Evolutionary conservation across 1,140 invertebrate species (phyloP), one percentile per base, ranked within the genome.

Genomic region (Tribolium castaneum): DNA sequence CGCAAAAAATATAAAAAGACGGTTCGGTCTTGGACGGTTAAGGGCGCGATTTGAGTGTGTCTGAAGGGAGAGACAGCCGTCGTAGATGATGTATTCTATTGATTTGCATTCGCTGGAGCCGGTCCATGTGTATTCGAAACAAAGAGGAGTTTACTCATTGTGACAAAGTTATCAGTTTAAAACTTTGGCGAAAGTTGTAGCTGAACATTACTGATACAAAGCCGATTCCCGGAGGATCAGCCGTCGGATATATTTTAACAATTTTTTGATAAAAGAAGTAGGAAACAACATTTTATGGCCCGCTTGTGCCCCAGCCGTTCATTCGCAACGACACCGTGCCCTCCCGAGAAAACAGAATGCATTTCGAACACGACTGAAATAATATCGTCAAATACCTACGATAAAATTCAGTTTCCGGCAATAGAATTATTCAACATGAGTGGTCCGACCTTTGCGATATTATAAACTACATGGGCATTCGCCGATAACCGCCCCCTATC

Each of bases 211-310:
- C 16, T 30, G 25, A 66, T 66, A 66, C 59, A 66, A 66, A 66
- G 59, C 59, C 25, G 12, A 35, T 66, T 30, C 30, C 59, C 30
- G 10, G 59, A 25, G 59, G 59, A 35, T 12, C 6, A 13, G 6
- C 22, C 30, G 59, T 66, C 59, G 59, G 30, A 35, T 66, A 35
- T 66, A 66, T 66, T 66, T 66, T 35, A 12, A 14, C 59, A 66
- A 66, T 66, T 66, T 54, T 66, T 66, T 66, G 59, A 66, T 66
- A 66, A 34, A 66, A 66, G 59, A 5, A 66, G 30, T 35, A 66
- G 22, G 35, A 66, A 66, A 66, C 59, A 6, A 35, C 59, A 66
- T 35, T 66, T 66, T 66, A 66, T 35, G 34, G 30, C 59, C 59
- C 30, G 59, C 59, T 14, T 12, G 59, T 34, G 59, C 59, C n/a